Conservation (phyloP, 2,888 invertebrate species). For the Exocentrus adspersus region DNA sequence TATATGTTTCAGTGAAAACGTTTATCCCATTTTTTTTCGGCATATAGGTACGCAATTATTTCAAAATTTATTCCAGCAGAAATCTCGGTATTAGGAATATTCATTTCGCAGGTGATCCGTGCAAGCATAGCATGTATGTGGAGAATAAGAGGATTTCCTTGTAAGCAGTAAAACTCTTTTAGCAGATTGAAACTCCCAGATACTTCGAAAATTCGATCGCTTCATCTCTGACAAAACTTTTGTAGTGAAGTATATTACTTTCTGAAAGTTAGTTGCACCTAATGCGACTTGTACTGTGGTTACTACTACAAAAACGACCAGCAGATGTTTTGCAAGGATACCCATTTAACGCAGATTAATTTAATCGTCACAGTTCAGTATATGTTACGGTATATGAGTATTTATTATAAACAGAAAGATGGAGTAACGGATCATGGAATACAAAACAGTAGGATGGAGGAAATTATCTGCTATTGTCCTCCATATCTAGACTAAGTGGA, state of each 20-base stretch:
- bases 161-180: constrained; percentile 29
- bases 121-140: not conserved
- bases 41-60: no score
- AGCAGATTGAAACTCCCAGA: constrained; percentile 14
- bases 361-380: no score
- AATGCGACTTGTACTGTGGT: not conserved
- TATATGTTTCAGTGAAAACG: no score
- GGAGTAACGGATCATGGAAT: no score
- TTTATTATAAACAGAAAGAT: no score
- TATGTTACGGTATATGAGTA: no score
- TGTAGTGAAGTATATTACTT: not conserved
- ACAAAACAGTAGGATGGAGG: no score
- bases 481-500: no score
- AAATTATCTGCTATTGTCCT: no score
- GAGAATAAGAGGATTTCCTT: constrained; percentile 35
- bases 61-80: not conserved
- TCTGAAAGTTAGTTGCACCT: not conserved
- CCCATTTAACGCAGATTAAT: no score
- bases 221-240: not conserved
- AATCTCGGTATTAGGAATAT: no score
- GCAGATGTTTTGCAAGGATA: not conserved
- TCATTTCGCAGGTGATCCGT: not conserved
- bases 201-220: constrained; percentile 5
- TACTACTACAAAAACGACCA: not conserved
- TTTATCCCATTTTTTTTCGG: no score